Conservation (phyloP, 2,113 vertebrate species). For the Neopipo cinnamomea region DNA sequence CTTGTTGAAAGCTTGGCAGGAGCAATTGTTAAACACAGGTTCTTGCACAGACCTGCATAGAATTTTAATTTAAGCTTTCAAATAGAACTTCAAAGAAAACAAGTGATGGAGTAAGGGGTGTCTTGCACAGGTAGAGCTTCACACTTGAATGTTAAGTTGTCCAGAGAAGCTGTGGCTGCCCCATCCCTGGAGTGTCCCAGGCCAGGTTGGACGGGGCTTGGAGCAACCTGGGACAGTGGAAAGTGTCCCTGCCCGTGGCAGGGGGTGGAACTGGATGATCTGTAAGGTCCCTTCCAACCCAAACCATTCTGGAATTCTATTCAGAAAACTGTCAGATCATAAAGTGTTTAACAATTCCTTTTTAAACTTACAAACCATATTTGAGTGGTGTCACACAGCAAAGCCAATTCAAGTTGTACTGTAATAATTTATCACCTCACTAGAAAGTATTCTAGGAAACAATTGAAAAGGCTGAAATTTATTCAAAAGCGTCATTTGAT, state of each 20-base stretch:
- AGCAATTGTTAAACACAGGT: conserved; percentile 4
- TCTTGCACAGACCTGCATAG: background rate
- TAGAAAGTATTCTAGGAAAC: background rate
- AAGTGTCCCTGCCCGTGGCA: background rate
- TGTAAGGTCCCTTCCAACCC: background rate
- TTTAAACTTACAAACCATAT: background rate
- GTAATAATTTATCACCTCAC: background rate
- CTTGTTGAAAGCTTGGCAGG: conserved; percentile 31
- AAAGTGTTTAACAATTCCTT: background rate
- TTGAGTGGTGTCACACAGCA: background rate
- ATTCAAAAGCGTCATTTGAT: background rate
- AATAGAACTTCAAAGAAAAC: conserved; percentile 21
- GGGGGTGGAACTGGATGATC: background rate
- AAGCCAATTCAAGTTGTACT: background rate
- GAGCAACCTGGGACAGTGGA: background rate
- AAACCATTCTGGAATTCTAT: background rate
- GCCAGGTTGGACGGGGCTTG: background rate
- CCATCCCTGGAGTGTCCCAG: background rate
- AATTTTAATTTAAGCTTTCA: conserved; percentile 22
- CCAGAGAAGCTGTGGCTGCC: background rate
- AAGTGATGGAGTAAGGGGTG: background rate
- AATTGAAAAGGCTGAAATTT: background rate
- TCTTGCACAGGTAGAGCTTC: background rate
- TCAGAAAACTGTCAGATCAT: background rate
- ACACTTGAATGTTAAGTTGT: too few relatives aligned